Evolutionary conservation across 2,888 invertebrate genomes (phyloP), one percentile per base, ranked within the genome.

Genomic region (Sialis fuliginosa): DNA sequence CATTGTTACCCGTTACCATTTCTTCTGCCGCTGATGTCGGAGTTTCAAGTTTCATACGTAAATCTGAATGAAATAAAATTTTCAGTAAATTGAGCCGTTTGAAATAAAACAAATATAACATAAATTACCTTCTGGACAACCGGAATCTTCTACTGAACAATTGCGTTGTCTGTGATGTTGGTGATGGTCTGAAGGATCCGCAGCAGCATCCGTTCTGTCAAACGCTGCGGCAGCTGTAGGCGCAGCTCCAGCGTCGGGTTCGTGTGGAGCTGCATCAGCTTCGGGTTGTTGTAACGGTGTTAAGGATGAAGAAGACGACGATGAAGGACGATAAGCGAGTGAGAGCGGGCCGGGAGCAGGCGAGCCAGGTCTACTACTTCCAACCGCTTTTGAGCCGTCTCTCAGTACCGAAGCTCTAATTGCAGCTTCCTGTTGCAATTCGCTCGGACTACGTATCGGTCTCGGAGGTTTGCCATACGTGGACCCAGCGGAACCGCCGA

Each of bases 11-110:
- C 51, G 60, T 61, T 10, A 63, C 59, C 46, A 62, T 62, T 50
- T 64, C 64, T 45, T 60, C 60, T 41, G 60, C 58, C 50, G 48
- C 12, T 30, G 59, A 58, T 47, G 59, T 59, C 33, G 57, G 50
- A 42, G 59, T 57, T 62, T 81, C 81, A 64, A 72, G 76, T 62
- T 85, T 85, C 58, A 85, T 79, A 60, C 85, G 77, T 66, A 86
- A 72, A 71, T 86, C 85, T 79, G 71, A 53, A 22, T 22, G 22
- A 22, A 4, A 22, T 22, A 22, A 67, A 72, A 43, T 45, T 52
- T 51, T 39, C 10, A 52, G 32, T 39, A 31, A 22, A 45, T 42
- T 42, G 6, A 46, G 40, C 45, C 52, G 56, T 13, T 8, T 5
- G 8, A 6, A 39, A 42, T 33, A 9, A 32, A 5, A 2, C 6